These are phyloP conservation scores for Stramonita haemastoma DNA, from an alignment of 2,888 invertebrate species.

Conservation along the genomic window DNA sequence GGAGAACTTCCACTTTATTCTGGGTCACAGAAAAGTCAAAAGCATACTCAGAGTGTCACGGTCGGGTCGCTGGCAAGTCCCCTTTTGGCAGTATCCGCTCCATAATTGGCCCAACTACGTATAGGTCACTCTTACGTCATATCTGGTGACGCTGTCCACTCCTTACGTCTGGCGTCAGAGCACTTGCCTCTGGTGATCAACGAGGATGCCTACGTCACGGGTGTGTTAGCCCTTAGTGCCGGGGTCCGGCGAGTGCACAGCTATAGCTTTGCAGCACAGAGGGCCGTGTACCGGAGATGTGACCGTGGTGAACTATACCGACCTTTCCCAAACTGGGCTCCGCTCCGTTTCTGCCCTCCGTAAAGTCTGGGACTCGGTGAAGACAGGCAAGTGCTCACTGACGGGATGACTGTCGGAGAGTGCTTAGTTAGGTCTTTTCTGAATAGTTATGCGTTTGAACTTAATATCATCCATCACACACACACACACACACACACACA, in stretches of 20 bases:
- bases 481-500: too few relatives aligned
- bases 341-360: not conserved
- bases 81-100: not conserved
- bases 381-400: not conserved
- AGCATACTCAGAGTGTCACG: not conserved
- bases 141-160: slow-evolving; percentile 10
- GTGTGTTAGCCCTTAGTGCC: slow-evolving; percentile 11
- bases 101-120: slow-evolving; percentile 4
- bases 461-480: too few relatives aligned
- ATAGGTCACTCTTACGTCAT: slow-evolving; percentile 38
- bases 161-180: not conserved
- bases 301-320: not conserved
- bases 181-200: not conserved
- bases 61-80: not conserved
- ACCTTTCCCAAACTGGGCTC: not conserved
- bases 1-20: not conserved
- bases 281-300: not conserved
- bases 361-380: not conserved
- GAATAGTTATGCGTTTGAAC: too few relatives aligned
- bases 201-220: slow-evolving; percentile 34
- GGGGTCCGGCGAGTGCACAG: not conserved
- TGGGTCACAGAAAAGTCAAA: not conserved
- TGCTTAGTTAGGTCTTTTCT: too few relatives aligned
- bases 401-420: too few relatives aligned
- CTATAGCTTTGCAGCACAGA: not conserved